Base-by-base conservation (phyloP, 2,888 invertebrate genomes). In the Netelia virgata region DNA sequence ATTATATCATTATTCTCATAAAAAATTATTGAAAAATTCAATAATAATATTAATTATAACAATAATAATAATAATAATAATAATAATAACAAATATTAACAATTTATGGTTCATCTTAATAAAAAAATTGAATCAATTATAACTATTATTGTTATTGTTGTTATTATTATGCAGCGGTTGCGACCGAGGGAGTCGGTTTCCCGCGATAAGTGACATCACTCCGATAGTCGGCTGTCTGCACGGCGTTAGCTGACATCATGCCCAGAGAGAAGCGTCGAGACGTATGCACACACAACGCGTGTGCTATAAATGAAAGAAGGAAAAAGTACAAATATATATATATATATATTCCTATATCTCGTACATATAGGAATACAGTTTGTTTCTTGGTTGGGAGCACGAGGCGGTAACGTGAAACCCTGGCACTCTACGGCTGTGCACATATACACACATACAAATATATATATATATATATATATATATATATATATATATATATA, bases 351-450 rank as follows among this genome's bases (percentile, higher is more conserved):
- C 0, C 2, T n/a, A 50, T n/a, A 16, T 47, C 41, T 10, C 63
- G 23, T 16, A 16, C 18, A 36, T 28, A 41, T 47, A 69, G 47
- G 14, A 47, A 47, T 47, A 47, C 47, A 47, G 47, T 47, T 47
- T 47, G 63, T 70, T 63, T n/a, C 43, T n/a, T 50, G 50, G 57
- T 47, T 43, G 18, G 53, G 74, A 81, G 64, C 83, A 83, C 81
- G 83, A 81, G 78, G 73, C 23, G 28, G 55, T 77, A 86, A 78
- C 77, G 78, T 86, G 83, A 83, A 74, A 75, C 36, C 14, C 1
- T 61, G 59, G 10, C 63, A 9, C 36, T 20, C 63, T 53, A 41
- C 63, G 70, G 41, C 59, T 69, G 77, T 61, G 77, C 63, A 70
- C 70, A 70, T n/a, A 23, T 36, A 11, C 28, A 20, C 16, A 9